These are phyloP conservation scores for Ochlodes sylvanus DNA, from an alignment of 2,888 invertebrate genomes.

Conservation along the genomic window DNA sequence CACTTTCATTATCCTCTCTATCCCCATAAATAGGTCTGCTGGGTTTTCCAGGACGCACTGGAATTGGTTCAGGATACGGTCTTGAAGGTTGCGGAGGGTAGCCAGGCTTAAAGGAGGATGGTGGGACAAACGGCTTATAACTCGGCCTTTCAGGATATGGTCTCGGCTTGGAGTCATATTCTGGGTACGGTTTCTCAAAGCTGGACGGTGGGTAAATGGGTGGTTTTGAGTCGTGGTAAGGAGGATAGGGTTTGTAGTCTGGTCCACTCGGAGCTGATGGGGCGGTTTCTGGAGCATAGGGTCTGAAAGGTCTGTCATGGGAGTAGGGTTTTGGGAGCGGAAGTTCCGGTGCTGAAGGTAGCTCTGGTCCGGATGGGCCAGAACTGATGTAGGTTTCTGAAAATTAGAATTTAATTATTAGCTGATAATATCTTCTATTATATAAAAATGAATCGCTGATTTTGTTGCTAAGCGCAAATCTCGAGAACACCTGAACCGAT, in stretches of 20 bases:
- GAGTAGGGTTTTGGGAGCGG: slow-evolving; percentile 41
- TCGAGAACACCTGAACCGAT: no score
- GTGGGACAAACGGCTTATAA: slow-evolving; percentile 31
- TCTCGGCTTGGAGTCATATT: slow-evolving; percentile 19
- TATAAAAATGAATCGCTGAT: no score
- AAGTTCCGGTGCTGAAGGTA: slow-evolving; percentile 43
- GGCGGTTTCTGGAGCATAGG: slow-evolving; percentile 5
- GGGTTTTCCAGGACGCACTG: slow-evolving; percentile 48
- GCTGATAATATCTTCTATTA: no score
- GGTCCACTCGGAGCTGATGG: slow-evolving; percentile 40
- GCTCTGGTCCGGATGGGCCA: slow-evolving; percentile 56
- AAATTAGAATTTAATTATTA: background rate
- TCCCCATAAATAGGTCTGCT: slow-evolving; percentile 45
- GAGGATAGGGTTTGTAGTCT: slow-evolving; percentile 26
- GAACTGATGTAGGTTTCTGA: slow-evolving; percentile 59
- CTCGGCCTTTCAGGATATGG: slow-evolving; percentile 39
- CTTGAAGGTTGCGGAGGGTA: slow-evolving; percentile 26
- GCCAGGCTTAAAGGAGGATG: slow-evolving; percentile 40
- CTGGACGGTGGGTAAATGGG: no score
- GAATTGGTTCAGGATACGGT: slow-evolving; percentile 18
- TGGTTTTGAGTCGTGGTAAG: slow-evolving; percentile 23
- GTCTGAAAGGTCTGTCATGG: slow-evolving; percentile 32
- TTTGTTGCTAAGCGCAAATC: no score
- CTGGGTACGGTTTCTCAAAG: no score
- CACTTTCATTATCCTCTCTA: slow-evolving; percentile 45